Evolutionary conservation across 2,888 invertebrate genomes (phyloP), one percentile per base, ranked within the genome.

Genomic region (Ormyrus rosae): DNA sequence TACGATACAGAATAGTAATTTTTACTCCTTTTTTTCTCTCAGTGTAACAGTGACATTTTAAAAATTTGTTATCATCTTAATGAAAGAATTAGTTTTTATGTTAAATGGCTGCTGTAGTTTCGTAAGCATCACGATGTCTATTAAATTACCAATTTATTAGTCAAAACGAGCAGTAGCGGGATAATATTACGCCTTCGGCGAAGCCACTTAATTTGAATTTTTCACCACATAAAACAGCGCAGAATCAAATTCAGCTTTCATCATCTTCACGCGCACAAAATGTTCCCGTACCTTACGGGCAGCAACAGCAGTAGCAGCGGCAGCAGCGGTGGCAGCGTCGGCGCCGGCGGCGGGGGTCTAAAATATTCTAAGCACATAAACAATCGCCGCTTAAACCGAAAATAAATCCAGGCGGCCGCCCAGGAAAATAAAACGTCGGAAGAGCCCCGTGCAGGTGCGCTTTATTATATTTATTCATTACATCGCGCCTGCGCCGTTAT

Each of bases 381-480:
- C 70, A 81, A 78, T 70, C 81, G 72, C 53, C 58, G 74, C 58
- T 78, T 78, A 70, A 81, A 65, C 65, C 78, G 55, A 74, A 81
- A 78, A 81, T 81, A 81, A 81, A 81, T 81, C 81, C 65, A 10
- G 58, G 68, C 48, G 9, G 56, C 48, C 7, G 55, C 13, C 50
- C 19, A 64, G 63, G 13, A 48, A 74, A 79, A 79, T 79, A 79
- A 79, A 64, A 69, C 34, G 56, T 11, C 51, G 46, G 34, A 34
- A 53, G 68, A 11, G 55, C 71, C 50, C 75, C 55, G 70, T 80
- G 82, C 82, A 82, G 80, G 82, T 82, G 82, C 80, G 80, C 78
- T 82, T 82, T 78, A 82, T 82, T 80, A 80, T 82, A 82, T 82
- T 82, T 82, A 82, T 82, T 82, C 82, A 82, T 82, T 82, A 78